These are phyloP conservation scores for Acanthurus leucopareius DNA, from an alignment of 2,797 vertebrate species.

Conservation along the genomic window DNA sequence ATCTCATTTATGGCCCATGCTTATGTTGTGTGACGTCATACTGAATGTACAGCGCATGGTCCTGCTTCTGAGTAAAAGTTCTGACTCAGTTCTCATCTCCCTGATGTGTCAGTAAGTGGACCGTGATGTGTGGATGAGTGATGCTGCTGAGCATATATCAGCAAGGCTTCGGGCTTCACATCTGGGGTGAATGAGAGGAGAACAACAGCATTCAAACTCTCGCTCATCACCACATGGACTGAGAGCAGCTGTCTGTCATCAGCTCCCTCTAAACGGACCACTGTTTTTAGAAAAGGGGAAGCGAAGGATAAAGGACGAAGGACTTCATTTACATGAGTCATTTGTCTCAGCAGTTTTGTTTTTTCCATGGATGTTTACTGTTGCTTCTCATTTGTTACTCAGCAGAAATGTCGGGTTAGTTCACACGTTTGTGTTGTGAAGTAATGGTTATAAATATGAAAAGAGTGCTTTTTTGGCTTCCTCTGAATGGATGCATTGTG, in stretches of 20 bases:
- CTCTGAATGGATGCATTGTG: conserved; percentile 37
- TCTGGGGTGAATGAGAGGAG: conserved; percentile 39
- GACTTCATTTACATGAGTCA: not conserved
- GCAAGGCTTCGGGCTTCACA: conserved; percentile 25
- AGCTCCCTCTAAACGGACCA: not conserved
- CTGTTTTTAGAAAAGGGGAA: not conserved
- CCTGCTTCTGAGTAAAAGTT: conserved; percentile 29
- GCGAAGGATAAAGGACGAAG: not conserved
- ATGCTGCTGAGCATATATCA: conserved; percentile 25
- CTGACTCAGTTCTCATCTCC: conserved; percentile 52
- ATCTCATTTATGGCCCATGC: conserved; percentile 8
- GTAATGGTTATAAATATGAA: not conserved
- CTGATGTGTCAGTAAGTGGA: conserved; percentile 32
- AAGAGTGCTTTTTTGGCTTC: conserved; percentile 5
- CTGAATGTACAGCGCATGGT: conserved; percentile 53
- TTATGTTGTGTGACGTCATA: conserved; percentile 47
- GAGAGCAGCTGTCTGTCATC: conserved; percentile 37
- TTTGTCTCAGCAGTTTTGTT: not conserved
- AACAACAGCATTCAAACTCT: conserved; percentile 8
- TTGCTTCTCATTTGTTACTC: conserved; percentile 40
- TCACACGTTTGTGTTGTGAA: not conserved
- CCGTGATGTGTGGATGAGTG: conserved; percentile 32
- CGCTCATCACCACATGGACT: not conserved
- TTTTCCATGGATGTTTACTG: conserved; percentile 48
- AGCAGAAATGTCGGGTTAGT: conserved; percentile 42